Percentiles rank a stretch among this genome's conserved stretches.
Conservation (phyloP, 2,888 invertebrate genomes). For the Plagiodera versicolora region DNA sequence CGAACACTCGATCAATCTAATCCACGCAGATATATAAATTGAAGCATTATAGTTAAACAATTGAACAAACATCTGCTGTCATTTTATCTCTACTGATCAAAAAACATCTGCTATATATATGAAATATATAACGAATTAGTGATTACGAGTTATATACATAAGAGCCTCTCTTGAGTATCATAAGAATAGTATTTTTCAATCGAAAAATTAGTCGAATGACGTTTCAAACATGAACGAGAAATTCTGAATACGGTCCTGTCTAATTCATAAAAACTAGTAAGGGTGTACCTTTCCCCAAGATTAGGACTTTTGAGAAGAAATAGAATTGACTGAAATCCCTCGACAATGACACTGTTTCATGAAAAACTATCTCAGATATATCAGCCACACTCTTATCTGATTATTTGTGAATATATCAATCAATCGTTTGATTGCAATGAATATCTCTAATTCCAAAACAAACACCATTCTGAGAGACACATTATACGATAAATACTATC, state of each 20-base stretch:
- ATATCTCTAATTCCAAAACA: conserved; percentile 33
- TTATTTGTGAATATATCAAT: conserved; percentile 29
- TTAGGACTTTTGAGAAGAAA: too few species aligned
- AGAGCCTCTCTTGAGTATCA: too few species aligned
- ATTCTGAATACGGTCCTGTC: too few species aligned
- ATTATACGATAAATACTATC: conserved; percentile 32
- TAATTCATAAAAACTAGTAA: too few species aligned
- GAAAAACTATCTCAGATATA: too few species aligned
- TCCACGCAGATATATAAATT: background rate
- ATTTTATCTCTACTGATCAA: background rate
- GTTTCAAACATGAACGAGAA: too few species aligned
- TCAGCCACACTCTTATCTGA: background rate
- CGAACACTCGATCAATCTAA: background rate
- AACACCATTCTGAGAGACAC: conserved; percentile 40
- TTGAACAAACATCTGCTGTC: conserved; percentile 1
- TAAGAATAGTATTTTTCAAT: too few species aligned
- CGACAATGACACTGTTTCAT: too few species aligned
- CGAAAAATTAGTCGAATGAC: too few species aligned
- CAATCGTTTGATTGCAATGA: conserved; percentile 25
- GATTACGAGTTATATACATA: too few species aligned
- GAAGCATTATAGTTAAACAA: background rate
- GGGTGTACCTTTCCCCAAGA: too few species aligned
- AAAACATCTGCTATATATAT: background rate
- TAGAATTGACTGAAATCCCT: too few species aligned
- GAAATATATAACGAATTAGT: background rate